These are phyloP conservation scores for Ploceus nigricollis DNA, from an alignment of 2,113 vertebrate genomes.

Conservation along the genomic window DNA sequence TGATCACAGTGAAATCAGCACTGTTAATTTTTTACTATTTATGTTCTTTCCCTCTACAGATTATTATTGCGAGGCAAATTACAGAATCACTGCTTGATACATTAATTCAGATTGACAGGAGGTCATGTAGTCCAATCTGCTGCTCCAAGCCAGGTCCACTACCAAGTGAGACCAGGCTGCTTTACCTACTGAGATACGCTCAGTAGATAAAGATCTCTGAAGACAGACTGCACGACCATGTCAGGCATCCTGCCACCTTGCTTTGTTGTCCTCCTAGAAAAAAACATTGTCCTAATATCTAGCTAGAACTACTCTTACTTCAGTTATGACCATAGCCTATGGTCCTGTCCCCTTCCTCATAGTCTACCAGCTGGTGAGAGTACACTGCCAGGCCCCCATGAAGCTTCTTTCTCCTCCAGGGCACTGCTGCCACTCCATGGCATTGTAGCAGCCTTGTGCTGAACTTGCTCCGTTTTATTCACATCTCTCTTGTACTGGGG, in stretches of 20 bases:
- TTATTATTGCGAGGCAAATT: neutral
- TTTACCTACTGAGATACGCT: neutral
- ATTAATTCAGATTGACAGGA: neutral
- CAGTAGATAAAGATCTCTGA: neutral
- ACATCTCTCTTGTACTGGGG: neutral
- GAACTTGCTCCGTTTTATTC: neutral
- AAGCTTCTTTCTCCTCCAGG: neutral
- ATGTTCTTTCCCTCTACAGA: neutral
- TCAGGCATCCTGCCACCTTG: neutral
- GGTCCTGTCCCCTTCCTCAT: neutral
- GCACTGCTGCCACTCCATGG: neutral
- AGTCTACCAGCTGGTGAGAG: accelerated
- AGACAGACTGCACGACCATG: neutral
- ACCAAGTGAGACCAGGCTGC: neutral
- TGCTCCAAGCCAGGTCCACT: neutral
- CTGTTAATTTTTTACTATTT: neutral
- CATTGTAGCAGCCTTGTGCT: accelerated
- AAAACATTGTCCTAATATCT: neutral
- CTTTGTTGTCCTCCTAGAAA: neutral
- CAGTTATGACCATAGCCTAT: neutral
- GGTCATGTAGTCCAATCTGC: neutral
- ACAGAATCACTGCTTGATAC: neutral
- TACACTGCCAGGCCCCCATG: neutral
- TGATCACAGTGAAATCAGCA: neutral
- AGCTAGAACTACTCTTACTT: neutral